A percentile compares a stretch with the other conserved stretches of the same genome.
phyloP scores from a whole-genome alignment of 2,888 invertebrate species.

The Gymnosoma rotundatum region DNA sequence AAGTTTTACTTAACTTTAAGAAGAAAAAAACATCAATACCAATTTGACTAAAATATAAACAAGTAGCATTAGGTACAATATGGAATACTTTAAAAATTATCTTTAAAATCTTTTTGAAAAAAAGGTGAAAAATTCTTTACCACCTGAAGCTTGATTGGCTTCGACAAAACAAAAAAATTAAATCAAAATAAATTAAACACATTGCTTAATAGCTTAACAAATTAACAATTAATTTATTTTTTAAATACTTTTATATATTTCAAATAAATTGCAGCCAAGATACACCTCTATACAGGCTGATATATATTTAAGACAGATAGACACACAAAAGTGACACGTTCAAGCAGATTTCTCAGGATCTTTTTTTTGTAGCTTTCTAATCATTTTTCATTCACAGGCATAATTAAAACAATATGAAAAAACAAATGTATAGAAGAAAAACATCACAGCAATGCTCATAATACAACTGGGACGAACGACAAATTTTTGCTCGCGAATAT shows the following conservation, averaged over 20 bases:
- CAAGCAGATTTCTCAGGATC: constrained; percentile 5
- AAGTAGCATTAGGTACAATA: constrained; percentile 20
- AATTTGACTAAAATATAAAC: constrained; percentile 14
- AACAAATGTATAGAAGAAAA: too few species aligned
- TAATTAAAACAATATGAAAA: too few species aligned
- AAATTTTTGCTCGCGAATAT: too few species aligned
- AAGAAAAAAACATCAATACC: neutral
- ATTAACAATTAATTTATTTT: constrained; percentile 25
- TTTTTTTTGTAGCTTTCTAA: constrained; percentile 3
- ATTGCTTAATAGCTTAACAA: constrained; percentile 28
- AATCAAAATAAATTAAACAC: constrained; percentile 38
- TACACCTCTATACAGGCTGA: neutral
- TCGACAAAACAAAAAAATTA: constrained; percentile 18
- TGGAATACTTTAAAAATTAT: constrained; percentile 39
- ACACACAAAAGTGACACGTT: neutral
- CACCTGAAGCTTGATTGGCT: constrained; percentile 34
- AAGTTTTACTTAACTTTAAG: too few species aligned
- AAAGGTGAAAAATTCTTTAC: constrained; percentile 8
- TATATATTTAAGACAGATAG: neutral
- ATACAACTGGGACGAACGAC: too few species aligned
- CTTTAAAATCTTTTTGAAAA: neutral
- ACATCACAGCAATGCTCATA: too few species aligned
- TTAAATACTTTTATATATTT: constrained; percentile 12
- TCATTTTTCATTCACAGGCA: neutral
- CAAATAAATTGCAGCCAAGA: neutral